Evolutionary conservation across 2,113 vertebrate genomes (phyloP), one percentile per base, ranked within the genome.

Genomic region (Ptilorrhoa leucosticta): DNA sequence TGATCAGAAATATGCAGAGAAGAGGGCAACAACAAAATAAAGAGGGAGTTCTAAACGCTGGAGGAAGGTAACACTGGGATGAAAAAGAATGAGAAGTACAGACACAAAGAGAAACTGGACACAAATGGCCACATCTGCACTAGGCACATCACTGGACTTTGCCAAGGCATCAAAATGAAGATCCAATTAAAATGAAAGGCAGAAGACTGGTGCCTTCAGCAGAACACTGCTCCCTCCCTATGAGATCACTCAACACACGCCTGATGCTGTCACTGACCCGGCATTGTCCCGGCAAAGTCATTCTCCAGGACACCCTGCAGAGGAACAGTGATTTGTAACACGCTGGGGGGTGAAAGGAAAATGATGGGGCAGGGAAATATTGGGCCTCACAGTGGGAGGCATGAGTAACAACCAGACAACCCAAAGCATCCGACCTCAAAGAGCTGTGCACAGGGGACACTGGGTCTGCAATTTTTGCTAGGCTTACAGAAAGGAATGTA

Each of bases 181-280:
- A 82, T 45, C 13, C 87, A 87, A 91, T 73, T 61, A 73, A 93
- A 96, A 87, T 17, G 92, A 95, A 96, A 96, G 73, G 75, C 96
- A 96, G 94, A 83, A 81, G 94, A 40, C 39, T 89, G 83, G 77
- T 89, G 89, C 69, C 93, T 94, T 94, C 51, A 86, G 83, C 7
- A 7, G 76, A 95, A 20, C 57, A 11, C 53, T 85, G 83, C 63
- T 96, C 66, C 81, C 84, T 95, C 82, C 50, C 81, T 58, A 5
- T 80, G 93, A 96, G 78, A 96, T 85, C 93, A 93, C 78, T 96
- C 87, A 93, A 85, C 93, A 93, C 73, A 3, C 14, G 82, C 78
- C 84, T 91, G 91, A 26, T 69, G 94, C 93, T 96, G 95, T 93
- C 91, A 70, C 81, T 91, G 91, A 79, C 93, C 94, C 89, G n/a